Evolutionary conservation across 2,888 invertebrate species (phyloP), one percentile per base, ranked within the genome.

Genomic region (Chironomus tentans): DNA sequence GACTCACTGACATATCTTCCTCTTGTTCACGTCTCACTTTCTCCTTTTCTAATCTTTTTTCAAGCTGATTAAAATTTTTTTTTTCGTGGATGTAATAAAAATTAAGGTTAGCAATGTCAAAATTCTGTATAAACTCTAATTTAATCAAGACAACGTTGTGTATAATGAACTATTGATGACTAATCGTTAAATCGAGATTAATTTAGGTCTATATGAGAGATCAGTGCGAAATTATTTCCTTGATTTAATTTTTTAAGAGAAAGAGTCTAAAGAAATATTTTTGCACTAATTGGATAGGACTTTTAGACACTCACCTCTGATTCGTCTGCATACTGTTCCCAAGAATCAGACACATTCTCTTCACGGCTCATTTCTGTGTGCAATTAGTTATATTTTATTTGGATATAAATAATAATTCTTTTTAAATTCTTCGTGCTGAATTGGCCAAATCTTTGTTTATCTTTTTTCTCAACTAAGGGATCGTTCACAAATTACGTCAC

Each of bases 21-120:
- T 10, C 38, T 38, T 28, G 72, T 3, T 72, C 72, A 46, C 72
- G 61, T 38, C 62, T 50, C 3, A 22, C 28, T 61, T 71, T 71
- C 22, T 71, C 71, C n/a, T 50, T 18, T 3, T 72, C 62, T n/a
- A 72, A 38, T 18, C 72, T 56, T 62, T 72, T 72, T 21, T 72
- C 72, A 4, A 72, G 38, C 72, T 70, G 22, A 15, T 21, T 2
- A 22, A n/a, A n/a, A n/a, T n/a, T 24, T 12, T 12, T 21, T 56
- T n/a, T 56, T 56, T 56, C 15, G 56, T 15, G 56, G 38, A 38
- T 38, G 38, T 38, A 38, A 38, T 38, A 38, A 38, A 38, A 38
- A 38, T 38, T 38, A 38, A 38, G 38, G 38, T 38, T 38, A 38
- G 38, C 38, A 38, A 38, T 38, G 7, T 38, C 10, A 38, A 38